Evolutionary conservation across 1,140 invertebrate species (phyloP).

Genomic region (Hermatobates lingyangjiaoensis): DNA sequence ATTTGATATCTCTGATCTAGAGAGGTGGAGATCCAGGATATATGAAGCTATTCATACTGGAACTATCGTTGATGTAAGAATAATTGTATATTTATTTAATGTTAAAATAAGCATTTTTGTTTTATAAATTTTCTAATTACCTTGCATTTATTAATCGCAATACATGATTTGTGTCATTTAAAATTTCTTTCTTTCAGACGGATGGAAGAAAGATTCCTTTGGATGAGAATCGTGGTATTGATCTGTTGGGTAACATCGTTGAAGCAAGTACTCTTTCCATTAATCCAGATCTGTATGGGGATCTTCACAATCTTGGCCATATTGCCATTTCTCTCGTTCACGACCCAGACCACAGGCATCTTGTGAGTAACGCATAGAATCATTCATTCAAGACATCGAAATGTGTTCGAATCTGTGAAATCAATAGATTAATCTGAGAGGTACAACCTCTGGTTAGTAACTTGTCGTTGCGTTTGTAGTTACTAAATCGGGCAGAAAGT

Average conservation of each 20-base stretch:
- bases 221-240: conserved; percentile 49
- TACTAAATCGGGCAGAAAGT: too few species aligned
- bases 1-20: conserved; percentile 44
- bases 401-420: too few species aligned
- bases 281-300: conserved; percentile 46
- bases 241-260: conserved; percentile 59
- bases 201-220: conserved; percentile 25
- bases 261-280: conserved; percentile 49
- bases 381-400: too few species aligned
- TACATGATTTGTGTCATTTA: background rate
- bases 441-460: too few species aligned
- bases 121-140: too few species aligned
- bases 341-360: conserved; percentile 48
- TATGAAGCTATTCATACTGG: conserved; percentile 51
- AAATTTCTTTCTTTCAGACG: conserved; percentile 11
- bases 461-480: too few species aligned
- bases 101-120: too few species aligned
- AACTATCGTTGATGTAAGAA: conserved; percentile 31
- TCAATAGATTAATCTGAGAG: too few species aligned
- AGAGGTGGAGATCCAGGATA: conserved; percentile 54
- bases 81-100: conserved; percentile 3
- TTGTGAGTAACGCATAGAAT: conserved; percentile 25
- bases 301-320: conserved; percentile 52
- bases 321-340: conserved; percentile 44
- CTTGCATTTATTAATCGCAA: too few species aligned